Percentiles rank a stretch among this genome's conserved stretches.
Conservation (phyloP, 2,113 vertebrate genomes). For the Cheilinus undulatus region DNA sequence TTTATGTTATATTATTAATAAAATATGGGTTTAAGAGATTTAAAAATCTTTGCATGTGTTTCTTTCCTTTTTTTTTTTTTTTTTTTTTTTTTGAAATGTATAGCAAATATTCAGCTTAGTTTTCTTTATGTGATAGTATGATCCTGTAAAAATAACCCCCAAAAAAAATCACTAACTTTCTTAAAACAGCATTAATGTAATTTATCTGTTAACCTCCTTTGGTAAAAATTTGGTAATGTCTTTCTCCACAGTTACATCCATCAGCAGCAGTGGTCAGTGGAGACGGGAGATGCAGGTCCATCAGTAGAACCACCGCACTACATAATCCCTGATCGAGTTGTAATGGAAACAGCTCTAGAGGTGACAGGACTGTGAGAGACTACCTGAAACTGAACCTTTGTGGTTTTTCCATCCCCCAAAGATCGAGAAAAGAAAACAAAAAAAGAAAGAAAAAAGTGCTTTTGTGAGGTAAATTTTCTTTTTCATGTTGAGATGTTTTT, state of each 20-base stretch:
- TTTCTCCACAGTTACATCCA: conserved; percentile 46
- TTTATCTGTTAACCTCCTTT: too few relatives aligned
- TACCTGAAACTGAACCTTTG: conserved; percentile 20
- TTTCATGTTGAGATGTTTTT: conserved; percentile 50
- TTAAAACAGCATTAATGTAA: too few relatives aligned
- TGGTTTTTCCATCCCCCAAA: neutral
- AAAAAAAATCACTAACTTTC: too few relatives aligned
- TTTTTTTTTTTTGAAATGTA: too few relatives aligned
- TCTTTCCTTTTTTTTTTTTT: too few relatives aligned
- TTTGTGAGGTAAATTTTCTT: conserved; percentile 43
- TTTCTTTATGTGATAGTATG: too few relatives aligned
- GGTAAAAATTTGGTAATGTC: too few relatives aligned
- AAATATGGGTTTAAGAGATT: too few relatives aligned
- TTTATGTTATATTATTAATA: too few relatives aligned
- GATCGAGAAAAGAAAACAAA: neutral
- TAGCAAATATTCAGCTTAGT: too few relatives aligned
- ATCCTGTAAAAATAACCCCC: too few relatives aligned
- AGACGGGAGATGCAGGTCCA: neutral
- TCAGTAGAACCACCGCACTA: neutral
- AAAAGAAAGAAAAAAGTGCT: conserved; percentile 12
- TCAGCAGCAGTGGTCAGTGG: conserved; percentile 36
- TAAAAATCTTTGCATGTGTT: too few relatives aligned
- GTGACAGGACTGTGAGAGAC: conserved; percentile 15
- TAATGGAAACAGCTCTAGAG: conserved; percentile 28
- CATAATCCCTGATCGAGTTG: conserved; percentile 9